Base-by-base conservation (phyloP, 2,113 vertebrate species). In the Boleophthalmus pectinirostris region DNA sequence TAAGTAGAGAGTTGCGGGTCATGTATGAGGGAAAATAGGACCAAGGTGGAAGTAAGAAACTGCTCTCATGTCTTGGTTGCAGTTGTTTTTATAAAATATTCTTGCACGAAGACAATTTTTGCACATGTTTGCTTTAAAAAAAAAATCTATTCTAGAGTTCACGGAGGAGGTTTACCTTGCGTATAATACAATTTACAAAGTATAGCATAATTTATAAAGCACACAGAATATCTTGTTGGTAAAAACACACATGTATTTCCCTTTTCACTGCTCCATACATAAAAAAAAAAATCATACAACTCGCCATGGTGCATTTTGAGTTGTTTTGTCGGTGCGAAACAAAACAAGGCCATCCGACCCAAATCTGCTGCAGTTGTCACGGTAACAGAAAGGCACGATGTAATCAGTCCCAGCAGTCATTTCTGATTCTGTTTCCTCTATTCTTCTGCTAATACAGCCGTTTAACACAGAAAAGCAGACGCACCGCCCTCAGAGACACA, bases 351-450 rank as follows among this genome's bases (percentile, higher is more conserved):
- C 61, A n/a, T 20, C 35, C 61, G 5, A 64, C 20, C 61, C 10
- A 15, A 64, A 64, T 64, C 61, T 12, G 61, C 61, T 64, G 29
- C 61, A 64, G 61, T 64, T 64, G 61, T 64, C 33, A 64, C 61
- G 33, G 61, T 64, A 64, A 64, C 61, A 13, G 29, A 64, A 10
- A 43, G n/a, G 18, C 33, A 11, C 10, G 16, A n/a, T 64, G 18
- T 38, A 20, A 64, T n/a, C 61, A 43, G 61, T 64, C 61, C 61
- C 61, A 64, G 18, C 33, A 64, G 61, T 43, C 61, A 64, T 64
- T n/a, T 64, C 33, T 38, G 18, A 64, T 64, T 64, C 61, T 16
- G n/a, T 38, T 64, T 14, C 61, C 33, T 12, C 61, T n/a, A 64
- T 64, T 64, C n/a, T 64, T 64, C 61, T 38, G 18, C 25, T 61